Evolutionary conservation across 2,113 vertebrate genomes (phyloP), one percentile per base, ranked within the genome.

Genomic region (Ovibos moschatus): DNA sequence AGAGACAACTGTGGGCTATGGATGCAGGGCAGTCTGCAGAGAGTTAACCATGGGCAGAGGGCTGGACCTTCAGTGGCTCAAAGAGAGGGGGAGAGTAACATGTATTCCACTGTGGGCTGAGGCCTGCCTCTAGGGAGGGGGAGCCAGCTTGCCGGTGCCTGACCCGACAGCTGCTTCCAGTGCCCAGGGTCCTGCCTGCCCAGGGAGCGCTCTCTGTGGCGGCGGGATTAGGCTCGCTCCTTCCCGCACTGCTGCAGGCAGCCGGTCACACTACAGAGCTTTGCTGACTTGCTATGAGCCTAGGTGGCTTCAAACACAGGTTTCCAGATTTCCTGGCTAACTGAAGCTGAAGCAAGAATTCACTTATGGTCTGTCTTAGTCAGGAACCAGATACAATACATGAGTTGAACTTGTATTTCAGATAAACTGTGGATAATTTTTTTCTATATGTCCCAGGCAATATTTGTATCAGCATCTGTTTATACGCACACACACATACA

Each of bases 331-430:
- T 93, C 45, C 36, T 51, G 55, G 40, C 47, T 71, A 60, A 17
- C 3, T 30, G 47, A 55, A 7, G 43, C 76, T n/a, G 58, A 33
- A 95, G 86, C 43, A 76, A 78, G 51, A 28, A 6, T 71, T 93
- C 30, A 21, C 14, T 16, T 25, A 36, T 51, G 23, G 93, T 17
- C 51, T 25, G 50, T 51, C 33, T 58, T 36, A 36, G 8, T 58
- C 62, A 91, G 55, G n/a, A 21, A 14, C 30, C 45, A 55, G 58
- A 30, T 57, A 30, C 14, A 47, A 15, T 62, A 67, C 1, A 9
- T 28, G 62, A 60, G 57, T 30, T 79, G 87, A 91, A 91, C 43
- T 85, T 53, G n/a, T 85, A 78, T 91, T 88, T 96, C 76, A 93
- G 33, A 85, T 36, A 88, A 78, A 40, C 4, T n/a, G 76, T 40